Conservation (phyloP, 1,140 invertebrate species). For the Oscheius sp. region DNA sequence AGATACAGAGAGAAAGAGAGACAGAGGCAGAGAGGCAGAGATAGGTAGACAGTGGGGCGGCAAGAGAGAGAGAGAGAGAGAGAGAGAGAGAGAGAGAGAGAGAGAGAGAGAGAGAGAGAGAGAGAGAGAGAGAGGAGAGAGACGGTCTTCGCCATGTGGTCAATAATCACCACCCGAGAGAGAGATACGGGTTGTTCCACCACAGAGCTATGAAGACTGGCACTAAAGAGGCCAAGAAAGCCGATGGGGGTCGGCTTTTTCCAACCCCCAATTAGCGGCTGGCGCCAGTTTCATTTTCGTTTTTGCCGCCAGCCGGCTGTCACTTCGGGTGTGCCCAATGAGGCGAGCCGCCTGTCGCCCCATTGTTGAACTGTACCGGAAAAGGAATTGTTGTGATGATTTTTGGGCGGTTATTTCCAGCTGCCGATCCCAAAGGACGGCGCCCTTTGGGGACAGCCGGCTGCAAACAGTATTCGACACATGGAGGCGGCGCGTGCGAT, state of each 20-base stretch:
- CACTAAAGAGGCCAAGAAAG: background rate
- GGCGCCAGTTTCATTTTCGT: no score
- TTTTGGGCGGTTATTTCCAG: background rate
- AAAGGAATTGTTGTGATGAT: background rate
- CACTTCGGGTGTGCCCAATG: background rate
- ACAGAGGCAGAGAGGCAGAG: background rate
- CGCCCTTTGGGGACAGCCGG: background rate
- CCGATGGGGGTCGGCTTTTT: background rate
- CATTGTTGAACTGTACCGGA: no score
- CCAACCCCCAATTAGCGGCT: background rate
- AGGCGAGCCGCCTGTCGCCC: no score
- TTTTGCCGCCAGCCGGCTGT: no score
- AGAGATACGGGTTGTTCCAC: background rate
- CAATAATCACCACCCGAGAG: background rate
- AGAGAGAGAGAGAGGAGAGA: background rate
- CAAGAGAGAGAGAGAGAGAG: background rate
- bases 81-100: background rate
- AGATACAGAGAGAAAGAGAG: background rate
- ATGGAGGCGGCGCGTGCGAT: conserved; percentile 1
- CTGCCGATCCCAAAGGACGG: background rate
- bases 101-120: background rate
- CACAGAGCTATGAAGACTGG: background rate
- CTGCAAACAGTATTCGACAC: conserved; percentile 6
- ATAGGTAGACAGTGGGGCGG: background rate
- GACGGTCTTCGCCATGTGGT: background rate